Conservation (phyloP, 1,140 invertebrate genomes). For the Drosophila ohnishii region DNA sequence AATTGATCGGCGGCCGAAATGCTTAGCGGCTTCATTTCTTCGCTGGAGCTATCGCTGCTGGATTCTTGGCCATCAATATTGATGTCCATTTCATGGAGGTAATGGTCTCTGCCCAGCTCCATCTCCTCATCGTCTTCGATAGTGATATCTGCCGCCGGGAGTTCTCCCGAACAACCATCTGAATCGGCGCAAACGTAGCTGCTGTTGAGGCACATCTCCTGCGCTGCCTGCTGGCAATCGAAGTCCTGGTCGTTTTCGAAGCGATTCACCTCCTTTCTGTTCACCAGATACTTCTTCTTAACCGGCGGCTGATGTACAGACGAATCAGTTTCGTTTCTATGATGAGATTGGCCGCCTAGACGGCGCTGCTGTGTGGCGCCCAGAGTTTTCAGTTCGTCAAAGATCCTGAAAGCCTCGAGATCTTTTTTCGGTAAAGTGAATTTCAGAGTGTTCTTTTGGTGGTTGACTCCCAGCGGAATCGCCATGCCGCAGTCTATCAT, state of each 20-base stretch:
- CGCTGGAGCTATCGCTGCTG: not conserved
- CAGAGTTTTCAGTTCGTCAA: constrained; percentile 43
- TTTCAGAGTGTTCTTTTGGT: not conserved
- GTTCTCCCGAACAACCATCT: not conserved
- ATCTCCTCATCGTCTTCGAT: not conserved
- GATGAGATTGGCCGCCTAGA: too few species aligned
- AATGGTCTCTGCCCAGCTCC: not conserved
- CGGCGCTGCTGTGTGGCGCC: not conserved
- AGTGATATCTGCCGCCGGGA: not conserved
- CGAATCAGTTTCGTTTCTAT: constrained; percentile 6
- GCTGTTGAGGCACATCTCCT: constrained; percentile 11
- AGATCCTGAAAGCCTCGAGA: constrained; percentile 38
- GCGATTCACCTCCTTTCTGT: not conserved
- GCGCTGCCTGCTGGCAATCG: constrained; percentile 45
- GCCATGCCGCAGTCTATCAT: constrained; percentile 48
- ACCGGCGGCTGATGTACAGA: constrained; percentile 36
- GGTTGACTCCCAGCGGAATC: not conserved
- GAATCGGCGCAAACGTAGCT: not conserved
- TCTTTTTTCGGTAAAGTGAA: not conserved
- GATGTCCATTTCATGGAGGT: not conserved
- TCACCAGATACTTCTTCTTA: constrained; percentile 33
- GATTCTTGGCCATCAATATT: not conserved
- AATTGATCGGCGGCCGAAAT: constrained; percentile 24
- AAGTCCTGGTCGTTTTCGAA: constrained; percentile 32
- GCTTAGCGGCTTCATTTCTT: constrained; percentile 1